Evolutionary conservation across 2,888 invertebrate species (phyloP).

Genomic region (Diploptera punctata): DNA sequence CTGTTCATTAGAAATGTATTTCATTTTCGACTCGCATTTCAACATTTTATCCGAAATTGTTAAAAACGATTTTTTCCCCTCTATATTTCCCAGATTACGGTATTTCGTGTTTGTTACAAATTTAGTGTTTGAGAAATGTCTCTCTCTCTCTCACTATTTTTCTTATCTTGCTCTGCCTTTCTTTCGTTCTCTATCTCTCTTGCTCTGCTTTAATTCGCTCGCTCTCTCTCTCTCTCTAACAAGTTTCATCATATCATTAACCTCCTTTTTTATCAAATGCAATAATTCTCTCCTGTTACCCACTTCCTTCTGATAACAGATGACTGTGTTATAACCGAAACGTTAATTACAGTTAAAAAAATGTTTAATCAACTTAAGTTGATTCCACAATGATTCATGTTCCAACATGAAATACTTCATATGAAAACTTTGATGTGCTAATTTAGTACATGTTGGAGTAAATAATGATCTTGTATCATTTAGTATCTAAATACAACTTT

Average conservation of each 20-base stretch:
- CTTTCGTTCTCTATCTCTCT: not conserved
- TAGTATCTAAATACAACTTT: no score
- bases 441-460: not conserved
- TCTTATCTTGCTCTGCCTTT: not conserved
- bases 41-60: no score
- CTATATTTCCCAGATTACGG: no score
- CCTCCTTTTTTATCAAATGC: not conserved
- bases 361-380: no score
- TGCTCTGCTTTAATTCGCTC: not conserved
- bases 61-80: no score
- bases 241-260: not conserved
- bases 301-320: not conserved
- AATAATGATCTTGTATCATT: no score
- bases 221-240: not conserved
- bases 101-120: no score
- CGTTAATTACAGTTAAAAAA: no score
- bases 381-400: not conserved
- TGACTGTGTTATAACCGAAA: no score
- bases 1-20: no score
- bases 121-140: no score
- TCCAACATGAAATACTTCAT: not conserved
- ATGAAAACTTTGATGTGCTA: not conserved
- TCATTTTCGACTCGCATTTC: no score
- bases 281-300: not conserved
- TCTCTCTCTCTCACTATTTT: not conserved